phyloP scores from a whole-genome alignment of 2,888 invertebrate genomes.

The Acanthosoma haemorrhoidale region DNA sequence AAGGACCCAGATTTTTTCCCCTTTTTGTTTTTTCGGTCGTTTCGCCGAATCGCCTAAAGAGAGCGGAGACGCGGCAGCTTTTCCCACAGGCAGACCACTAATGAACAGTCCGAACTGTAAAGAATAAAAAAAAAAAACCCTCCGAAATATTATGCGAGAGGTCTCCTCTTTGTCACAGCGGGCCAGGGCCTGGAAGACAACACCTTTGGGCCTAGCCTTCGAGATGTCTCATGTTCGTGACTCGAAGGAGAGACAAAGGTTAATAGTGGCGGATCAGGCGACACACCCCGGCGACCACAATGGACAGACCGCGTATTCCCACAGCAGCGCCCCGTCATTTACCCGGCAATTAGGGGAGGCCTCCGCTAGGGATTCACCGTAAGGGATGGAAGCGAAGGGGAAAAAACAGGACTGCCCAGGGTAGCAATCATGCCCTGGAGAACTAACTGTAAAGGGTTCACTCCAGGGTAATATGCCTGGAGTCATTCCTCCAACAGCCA shows the following conservation, averaged over 20 bases:
- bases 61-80: not conserved
- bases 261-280: not conserved
- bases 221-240: not conserved
- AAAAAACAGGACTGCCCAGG: too few species aligned
- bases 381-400: not conserved
- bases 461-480: too few species aligned
- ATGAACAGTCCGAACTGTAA: not conserved
- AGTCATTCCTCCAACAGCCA: too few species aligned
- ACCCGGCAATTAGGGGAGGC: not conserved
- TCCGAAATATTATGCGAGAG: too few species aligned
- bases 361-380: too few species aligned
- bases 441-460: too few species aligned
- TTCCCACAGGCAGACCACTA: not conserved
- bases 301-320: not conserved
- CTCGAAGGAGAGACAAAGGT: not conserved
- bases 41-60: not conserved
- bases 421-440: too few species aligned
- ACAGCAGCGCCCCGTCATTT: not conserved
- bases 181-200: not conserved
- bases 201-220: not conserved
- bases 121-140: not conserved
- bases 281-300: not conserved
- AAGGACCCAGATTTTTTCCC: too few species aligned
- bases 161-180: conserved; percentile 7
- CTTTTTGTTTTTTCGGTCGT: too few species aligned